Base-by-base conservation (phyloP, 2,113 vertebrate genomes). In the Gorilla gorilla region DNA sequence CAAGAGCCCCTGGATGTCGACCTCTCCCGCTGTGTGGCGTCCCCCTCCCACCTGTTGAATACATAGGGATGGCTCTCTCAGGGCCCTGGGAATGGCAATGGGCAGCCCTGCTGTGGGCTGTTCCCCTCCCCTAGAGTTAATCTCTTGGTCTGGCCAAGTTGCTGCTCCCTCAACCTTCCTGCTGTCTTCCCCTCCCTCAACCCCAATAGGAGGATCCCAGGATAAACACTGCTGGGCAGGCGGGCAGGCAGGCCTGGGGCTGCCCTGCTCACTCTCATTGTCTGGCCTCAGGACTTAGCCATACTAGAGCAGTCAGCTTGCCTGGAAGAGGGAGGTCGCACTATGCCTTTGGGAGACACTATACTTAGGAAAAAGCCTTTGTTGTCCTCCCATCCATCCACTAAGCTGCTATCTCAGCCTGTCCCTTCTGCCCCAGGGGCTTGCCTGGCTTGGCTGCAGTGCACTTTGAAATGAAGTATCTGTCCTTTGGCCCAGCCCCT, bases 291-390 rank as follows among this genome's bases (percentile, higher is more conserved):
- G 98, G 98, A 98, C 40, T 88, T 97, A 2, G 23, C 90, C 1
- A 0, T 25, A 32, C 96, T 13, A 4, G 99, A 99, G 97, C 99
- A 99, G 40, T 99, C 99, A 0, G 99, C 99, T 72, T 57, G 43
- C 94, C 83, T 93, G 73, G 57, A 90, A 89, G 59, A 91, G 32
- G 90, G 94, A 96, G 72, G 55, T 52, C 20, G 32, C 84, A 40
- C 82, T 82, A 68, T 89, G 82, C 90, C 75, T 45, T 81, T 61
- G 70, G 55, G 61, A 89, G 40, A 93, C 22, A 52, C 50, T 89
- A 1, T 70, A 30, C 45, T 75, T 96, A 92, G 92, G 89, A 78
- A 81, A 81, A 94, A 23, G 50, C 38, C 57, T 95, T 43, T 55
- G 52, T 72, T 91, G 87, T 82, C 40, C 66, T 93, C 57, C 76